phyloP scores from a whole-genome alignment of 2,888 invertebrate species.

The Minunthozetes semirufus region DNA sequence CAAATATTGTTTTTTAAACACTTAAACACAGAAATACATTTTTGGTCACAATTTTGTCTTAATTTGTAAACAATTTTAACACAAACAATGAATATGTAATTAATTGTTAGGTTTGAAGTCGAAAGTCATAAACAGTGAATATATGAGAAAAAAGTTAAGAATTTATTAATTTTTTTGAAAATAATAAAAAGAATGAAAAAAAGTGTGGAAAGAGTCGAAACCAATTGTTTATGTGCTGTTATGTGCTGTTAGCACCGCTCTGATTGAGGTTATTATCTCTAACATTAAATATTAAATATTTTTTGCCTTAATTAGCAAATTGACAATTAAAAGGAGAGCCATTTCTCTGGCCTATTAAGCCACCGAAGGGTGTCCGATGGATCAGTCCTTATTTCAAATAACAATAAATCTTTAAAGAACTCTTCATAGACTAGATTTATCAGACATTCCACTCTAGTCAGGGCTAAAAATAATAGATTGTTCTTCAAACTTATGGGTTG shows the following conservation, averaged over 20 bases:
- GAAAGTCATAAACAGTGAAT: background rate
- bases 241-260: conserved; percentile 18
- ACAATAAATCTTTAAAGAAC: background rate
- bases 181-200: background rate
- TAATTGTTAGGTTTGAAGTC: background rate
- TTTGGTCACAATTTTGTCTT: too few relatives aligned
- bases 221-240: background rate
- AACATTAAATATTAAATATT: background rate
- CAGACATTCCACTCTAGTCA: too few relatives aligned
- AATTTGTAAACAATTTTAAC: too few relatives aligned
- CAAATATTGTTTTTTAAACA: too few relatives aligned
- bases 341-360: conserved; percentile 18
- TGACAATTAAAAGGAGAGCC: conserved; percentile 9
- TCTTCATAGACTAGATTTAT: background rate
- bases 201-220: background rate
- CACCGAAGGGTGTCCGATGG: background rate
- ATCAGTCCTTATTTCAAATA: background rate
- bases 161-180: background rate
- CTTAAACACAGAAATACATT: too few relatives aligned
- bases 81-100: background rate
- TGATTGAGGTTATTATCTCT: conserved; percentile 21
- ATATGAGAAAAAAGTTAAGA: background rate
- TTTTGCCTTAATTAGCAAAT: conserved; percentile 26
- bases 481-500: too few relatives aligned
- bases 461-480: too few relatives aligned